Evolutionary conservation across 1,140 invertebrate genomes (phyloP).

Genomic region (Archegozetes longisetosus): DNA sequence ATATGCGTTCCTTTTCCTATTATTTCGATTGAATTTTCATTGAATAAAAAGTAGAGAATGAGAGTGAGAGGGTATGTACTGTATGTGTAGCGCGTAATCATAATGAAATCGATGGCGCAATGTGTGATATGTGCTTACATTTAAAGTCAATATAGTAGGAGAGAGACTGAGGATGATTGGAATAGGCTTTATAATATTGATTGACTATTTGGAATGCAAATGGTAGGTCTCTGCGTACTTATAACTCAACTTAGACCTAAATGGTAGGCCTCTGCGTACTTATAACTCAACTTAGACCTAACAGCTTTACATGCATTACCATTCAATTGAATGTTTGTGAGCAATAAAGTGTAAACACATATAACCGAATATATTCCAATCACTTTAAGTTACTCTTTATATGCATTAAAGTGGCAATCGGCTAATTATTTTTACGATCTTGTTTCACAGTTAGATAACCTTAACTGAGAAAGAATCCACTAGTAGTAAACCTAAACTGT

Average conservation of each 20-base stretch:
- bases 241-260: not conserved
- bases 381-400: not conserved
- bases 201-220: too few species aligned
- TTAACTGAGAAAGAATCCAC: not conserved
- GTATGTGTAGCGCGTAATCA: too few species aligned
- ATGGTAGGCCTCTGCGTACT: not conserved
- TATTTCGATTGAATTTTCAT: too few species aligned
- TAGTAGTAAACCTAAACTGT: not conserved
- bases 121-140: too few species aligned
- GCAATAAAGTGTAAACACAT: not conserved
- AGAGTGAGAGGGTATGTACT: too few species aligned
- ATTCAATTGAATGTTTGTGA: not conserved
- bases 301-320: not conserved
- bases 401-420: not conserved
- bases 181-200: too few species aligned
- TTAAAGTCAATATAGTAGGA: too few species aligned
- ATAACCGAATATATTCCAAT: not conserved
- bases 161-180: too few species aligned
- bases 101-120: too few species aligned
- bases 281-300: not conserved
- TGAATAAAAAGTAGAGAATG: too few species aligned
- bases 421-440: not conserved
- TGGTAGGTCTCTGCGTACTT: not conserved
- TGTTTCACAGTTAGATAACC: not conserved
- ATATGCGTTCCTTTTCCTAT: too few species aligned